Base-by-base conservation (phyloP, 2,113 vertebrate genomes). In the Oophaga pumilio region DNA sequence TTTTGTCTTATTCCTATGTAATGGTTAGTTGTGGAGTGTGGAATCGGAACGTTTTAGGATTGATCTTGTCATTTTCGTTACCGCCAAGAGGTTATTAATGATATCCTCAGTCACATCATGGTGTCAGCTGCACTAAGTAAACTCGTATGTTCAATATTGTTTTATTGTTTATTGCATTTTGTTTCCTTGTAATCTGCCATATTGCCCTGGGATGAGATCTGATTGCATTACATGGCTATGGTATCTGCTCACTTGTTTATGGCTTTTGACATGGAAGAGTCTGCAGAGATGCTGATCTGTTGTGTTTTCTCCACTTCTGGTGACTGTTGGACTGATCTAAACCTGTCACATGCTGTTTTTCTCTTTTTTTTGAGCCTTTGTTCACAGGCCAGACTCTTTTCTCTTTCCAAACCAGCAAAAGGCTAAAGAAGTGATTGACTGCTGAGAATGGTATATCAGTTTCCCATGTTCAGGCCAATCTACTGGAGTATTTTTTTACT, bases 401-500 rank as follows among this genome's bases (percentile, higher is more conserved):
- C 74, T 79, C 59, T 52, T 68, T 79, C 85, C 85, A 69, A 28
- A 66, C 76, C 85, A 69, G 85, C 74, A 62, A 64, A 77, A 86
- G 76, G n/a, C 57, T 76, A 10, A 56, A 73, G 59, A 0, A 68
- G 89, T 91, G 62, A 89, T 82, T 85, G 86, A 89, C 80, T 76
- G 43, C n/a, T 88, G 43, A 62, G 88, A 90, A 43, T 8, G 86
- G 69, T 20, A 1, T 85, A 87, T 91, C 87, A 59, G 68, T 89
- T 24, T 56, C 73, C 76, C 84, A 66, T 82, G 2, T 0, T 0
- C 76, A 11, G 43, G 28, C 22, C 22, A 20, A 11, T 89, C 10
- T 73, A 20, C 59, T 53, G n/a, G n/a, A 77, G 20, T 85, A 79
- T 17, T 24, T 24, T 0, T 80, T 80, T 33, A 17, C 86, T 43